Evolutionary conservation across 2,797 vertebrate species (phyloP).

Genomic region (Alectoris magna): DNA sequence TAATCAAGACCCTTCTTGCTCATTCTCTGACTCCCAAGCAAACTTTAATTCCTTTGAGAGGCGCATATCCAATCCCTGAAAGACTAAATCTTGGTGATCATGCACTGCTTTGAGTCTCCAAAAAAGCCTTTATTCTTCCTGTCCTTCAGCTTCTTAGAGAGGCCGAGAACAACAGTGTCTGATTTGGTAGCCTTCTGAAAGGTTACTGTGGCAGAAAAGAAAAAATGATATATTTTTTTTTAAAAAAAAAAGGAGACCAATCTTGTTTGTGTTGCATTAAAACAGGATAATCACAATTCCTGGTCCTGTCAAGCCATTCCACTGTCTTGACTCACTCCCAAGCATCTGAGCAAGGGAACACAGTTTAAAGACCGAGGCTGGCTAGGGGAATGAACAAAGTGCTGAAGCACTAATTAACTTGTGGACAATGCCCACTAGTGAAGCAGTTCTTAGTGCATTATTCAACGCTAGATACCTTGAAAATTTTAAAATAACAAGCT

Average conservation of each 20-base stretch:
- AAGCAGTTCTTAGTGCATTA: not conserved
- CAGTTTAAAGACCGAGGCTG: not conserved
- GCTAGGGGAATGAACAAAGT: not conserved
- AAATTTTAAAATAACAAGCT: slow-evolving; percentile 52
- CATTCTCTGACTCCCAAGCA: not conserved
- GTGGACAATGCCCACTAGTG: not conserved
- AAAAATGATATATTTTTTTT: not conserved
- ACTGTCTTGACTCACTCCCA: not conserved
- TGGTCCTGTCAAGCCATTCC: not conserved
- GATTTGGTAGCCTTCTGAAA: not conserved
- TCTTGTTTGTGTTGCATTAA: not conserved
- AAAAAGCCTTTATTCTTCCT: not conserved
- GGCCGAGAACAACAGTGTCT: not conserved
- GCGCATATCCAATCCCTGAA: not conserved
- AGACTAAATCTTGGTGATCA: not conserved
- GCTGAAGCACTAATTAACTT: slow-evolving; percentile 15
- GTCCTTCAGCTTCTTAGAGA: not conserved
- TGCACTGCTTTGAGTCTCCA: not conserved
- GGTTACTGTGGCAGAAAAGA: not conserved
- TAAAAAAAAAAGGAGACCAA: not conserved
- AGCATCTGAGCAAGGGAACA: not conserved
- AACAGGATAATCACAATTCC: not conserved
- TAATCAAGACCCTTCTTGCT: not conserved
- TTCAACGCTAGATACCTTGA: slow-evolving; percentile 5
- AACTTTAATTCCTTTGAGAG: not conserved